Evolutionary conservation across 1,140 invertebrate species (phyloP).

Genomic region (Aphidius ervi): DNA sequence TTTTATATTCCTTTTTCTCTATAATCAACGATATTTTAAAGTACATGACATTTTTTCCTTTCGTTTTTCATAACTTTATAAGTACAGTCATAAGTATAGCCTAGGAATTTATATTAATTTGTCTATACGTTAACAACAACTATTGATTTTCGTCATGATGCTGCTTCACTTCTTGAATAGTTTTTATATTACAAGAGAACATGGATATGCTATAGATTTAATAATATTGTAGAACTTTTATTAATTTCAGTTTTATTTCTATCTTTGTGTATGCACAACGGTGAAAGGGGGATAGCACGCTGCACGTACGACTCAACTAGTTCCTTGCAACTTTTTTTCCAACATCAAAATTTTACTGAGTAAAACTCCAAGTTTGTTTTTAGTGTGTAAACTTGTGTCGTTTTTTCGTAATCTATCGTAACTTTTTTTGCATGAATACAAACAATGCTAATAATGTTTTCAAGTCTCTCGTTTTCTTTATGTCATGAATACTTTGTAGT

Average conservation of each 20-base stretch:
- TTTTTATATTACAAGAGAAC: slow-evolving; percentile 8
- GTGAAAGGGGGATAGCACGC: slow-evolving; percentile 20
- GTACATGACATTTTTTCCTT: no score
- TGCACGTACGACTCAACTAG: slow-evolving; percentile 18
- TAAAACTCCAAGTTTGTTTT: no score
- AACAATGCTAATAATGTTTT: no score
- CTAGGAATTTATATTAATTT: neutral
- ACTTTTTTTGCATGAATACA: no score
- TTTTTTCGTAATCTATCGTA: no score
- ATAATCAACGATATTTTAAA: no score
- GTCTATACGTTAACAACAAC: neutral
- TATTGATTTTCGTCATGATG: slow-evolving; percentile 14
- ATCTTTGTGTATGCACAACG: slow-evolving; percentile 25
- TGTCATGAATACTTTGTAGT: no score
- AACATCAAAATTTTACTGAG: neutral
- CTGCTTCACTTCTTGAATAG: slow-evolving; percentile 10
- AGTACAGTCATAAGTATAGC: neutral
- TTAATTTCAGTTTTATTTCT: slow-evolving; percentile 23
- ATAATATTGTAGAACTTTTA: slow-evolving; percentile 24
- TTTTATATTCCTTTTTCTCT: no score
- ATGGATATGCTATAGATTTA: slow-evolving; percentile 22
- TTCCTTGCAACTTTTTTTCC: slow-evolving; percentile 4
- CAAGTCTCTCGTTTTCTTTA: no score
- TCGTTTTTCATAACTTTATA: no score
- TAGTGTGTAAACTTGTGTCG: no score